These are phyloP conservation scores for Percopsis omiscomaycus DNA, from an alignment of 2,797 vertebrate genomes.

Conservation along the genomic window DNA sequence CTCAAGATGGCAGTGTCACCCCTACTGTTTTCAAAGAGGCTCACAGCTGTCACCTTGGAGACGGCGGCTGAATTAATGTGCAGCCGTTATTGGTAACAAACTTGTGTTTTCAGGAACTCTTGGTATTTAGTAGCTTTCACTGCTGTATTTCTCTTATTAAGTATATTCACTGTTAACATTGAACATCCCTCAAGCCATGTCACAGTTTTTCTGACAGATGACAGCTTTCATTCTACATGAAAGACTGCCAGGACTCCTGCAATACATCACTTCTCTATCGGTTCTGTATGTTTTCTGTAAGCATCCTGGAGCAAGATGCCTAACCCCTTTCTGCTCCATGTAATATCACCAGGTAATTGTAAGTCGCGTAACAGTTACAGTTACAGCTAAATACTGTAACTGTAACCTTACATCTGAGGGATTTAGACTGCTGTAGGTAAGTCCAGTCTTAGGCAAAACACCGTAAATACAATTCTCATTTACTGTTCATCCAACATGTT, in stretches of 20 bases:
- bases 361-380: no score
- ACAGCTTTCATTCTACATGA: constrained; percentile 17
- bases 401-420: constrained; percentile 20
- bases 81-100: neutral
- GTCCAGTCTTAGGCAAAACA: constrained; percentile 25
- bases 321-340: no score
- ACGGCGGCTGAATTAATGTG: constrained; percentile 4
- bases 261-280: constrained; percentile 45
- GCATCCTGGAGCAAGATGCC: no score
- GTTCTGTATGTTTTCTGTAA: no score
- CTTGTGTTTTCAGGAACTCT: constrained; percentile 3
- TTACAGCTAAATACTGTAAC: constrained; percentile 7
- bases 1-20: constrained; percentile 70
- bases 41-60: constrained; percentile 8
- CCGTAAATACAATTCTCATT: constrained; percentile 9
- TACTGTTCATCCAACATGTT: constrained; percentile 24
- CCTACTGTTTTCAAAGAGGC: constrained; percentile 27
- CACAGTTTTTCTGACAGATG: constrained; percentile 2
- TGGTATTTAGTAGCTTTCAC: neutral
- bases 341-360: no score
- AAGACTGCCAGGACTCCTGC: constrained; percentile 44
- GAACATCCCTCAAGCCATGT: constrained; percentile 12
- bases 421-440: constrained; percentile 35
- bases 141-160: constrained; percentile 11
- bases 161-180: constrained; percentile 45